These are phyloP conservation scores for Caerostris extrusa DNA, from an alignment of 1,140 invertebrate genomes.

Conservation along the genomic window DNA sequence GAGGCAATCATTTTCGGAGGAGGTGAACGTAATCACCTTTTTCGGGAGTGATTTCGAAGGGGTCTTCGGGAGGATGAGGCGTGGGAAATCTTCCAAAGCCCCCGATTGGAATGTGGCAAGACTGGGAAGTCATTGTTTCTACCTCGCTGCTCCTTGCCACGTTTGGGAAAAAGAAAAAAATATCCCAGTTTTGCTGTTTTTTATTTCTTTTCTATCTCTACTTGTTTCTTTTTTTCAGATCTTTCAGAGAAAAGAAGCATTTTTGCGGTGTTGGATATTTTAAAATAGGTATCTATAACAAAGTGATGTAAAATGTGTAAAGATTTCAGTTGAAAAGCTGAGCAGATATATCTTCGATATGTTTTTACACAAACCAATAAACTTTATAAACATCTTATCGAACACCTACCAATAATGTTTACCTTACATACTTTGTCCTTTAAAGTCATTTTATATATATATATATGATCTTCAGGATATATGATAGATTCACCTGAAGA, in stretches of 20 bases:
- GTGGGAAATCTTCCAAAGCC: not conserved
- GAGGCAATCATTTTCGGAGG: conserved; percentile 5
- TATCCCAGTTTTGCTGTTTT: not conserved
- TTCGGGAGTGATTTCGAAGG: not conserved
- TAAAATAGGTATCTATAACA: no score
- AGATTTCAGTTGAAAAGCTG: no score
- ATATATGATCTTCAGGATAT: no score
- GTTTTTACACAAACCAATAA: no score
- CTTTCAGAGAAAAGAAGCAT: not conserved
- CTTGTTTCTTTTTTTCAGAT: not conserved
- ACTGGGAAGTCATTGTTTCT: not conserved
- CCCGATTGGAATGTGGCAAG: not conserved
- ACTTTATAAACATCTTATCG: no score
- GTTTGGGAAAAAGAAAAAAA: not conserved
- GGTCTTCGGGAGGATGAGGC: not conserved
- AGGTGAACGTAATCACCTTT: not conserved
- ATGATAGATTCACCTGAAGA: no score
- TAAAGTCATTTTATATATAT: no score
- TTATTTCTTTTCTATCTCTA: not conserved
- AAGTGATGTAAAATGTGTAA: no score
- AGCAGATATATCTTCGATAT: no score
- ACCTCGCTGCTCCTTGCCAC: not conserved
- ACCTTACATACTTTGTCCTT: no score
- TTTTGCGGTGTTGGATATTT: not conserved
- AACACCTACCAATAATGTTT: no score